phyloP scores from a whole-genome alignment of 2,113 vertebrate species.

The Phylloscopus trochiloides region DNA sequence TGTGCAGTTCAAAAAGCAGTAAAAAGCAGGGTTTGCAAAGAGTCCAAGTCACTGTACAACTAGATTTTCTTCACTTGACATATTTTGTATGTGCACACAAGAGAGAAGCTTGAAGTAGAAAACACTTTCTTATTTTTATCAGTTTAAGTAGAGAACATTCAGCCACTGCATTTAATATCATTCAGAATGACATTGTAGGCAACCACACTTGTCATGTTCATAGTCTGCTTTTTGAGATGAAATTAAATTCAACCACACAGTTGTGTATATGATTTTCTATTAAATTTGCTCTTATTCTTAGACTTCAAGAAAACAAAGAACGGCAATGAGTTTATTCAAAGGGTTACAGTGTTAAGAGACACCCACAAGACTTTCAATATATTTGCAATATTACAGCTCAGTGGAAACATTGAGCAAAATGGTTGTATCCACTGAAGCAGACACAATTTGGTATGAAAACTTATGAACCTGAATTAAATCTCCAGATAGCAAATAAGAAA shows the following conservation, averaged over 20 bases:
- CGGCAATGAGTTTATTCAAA: background rate
- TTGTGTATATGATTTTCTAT: background rate
- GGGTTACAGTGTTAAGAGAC: background rate
- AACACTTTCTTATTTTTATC: background rate
- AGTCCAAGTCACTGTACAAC: background rate
- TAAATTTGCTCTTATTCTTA: background rate
- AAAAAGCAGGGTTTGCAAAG: background rate
- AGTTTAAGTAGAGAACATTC: background rate
- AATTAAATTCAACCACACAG: background rate
- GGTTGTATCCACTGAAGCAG: background rate
- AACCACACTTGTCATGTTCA: background rate
- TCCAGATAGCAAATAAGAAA: background rate
- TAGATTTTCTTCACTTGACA: background rate
- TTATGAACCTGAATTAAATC: background rate
- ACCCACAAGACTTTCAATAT: background rate
- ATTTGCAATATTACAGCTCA: background rate
- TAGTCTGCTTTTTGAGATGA: background rate
- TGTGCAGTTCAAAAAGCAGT: background rate
- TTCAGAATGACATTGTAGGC: background rate
- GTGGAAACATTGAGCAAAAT: background rate
- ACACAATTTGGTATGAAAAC: background rate
- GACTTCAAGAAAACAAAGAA: background rate
- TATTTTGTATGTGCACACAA: background rate
- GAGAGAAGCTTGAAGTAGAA: background rate
- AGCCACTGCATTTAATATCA: background rate